Evolutionary conservation across 2,888 invertebrate genomes (phyloP), one percentile per base, ranked within the genome.

Genomic region (Eubasilissa splendida): DNA sequence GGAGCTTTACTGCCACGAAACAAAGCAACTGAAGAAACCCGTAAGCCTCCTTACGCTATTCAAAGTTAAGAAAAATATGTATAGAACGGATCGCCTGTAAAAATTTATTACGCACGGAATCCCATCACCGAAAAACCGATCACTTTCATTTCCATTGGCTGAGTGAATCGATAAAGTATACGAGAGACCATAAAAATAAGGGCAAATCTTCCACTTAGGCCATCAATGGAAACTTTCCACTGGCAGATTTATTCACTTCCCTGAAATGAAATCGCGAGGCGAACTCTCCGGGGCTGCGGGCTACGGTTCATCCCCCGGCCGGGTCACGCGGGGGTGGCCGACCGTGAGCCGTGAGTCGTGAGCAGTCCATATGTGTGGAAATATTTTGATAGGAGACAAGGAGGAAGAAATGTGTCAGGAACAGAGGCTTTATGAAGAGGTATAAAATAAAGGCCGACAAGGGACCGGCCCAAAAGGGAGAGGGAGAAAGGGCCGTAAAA

Each of bases 401-500:
- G 53, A 42, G 31, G 66, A 60, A 66, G 63, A 63, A 54, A 82
- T 76, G 78, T 81, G 83, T 83, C 82, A 83, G 80, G 71, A 71
- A 70, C 74, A 76, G 78, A 80, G 71, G 79, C 77, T 77, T 79
- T 82, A 80, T 80, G 78, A 80, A 82, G 78, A 80, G 80, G 81
- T 81, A 83, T 82, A 83, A 83, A 83, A 81, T 81, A 83, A 83
- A 81, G 79, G 76, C 79, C 78, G 75, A 63, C 82, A 50, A 42
- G 79, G 82, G 82, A 82, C 80, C 56, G 65, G 77, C 77, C 54
- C 56, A 50, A 53, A 73, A 12, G 65, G 71, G 59, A 77, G 75
- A 77, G 75, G 63, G 76, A 42, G 59, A 70, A 76, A 33, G 42
- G 65, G 74, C 76, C 22, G 53, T 79, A 76, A 83, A 81, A 79